These are phyloP conservation scores for Eudyptes chrysolophus DNA, from an alignment of 2,113 vertebrate genomes.

Conservation along the genomic window DNA sequence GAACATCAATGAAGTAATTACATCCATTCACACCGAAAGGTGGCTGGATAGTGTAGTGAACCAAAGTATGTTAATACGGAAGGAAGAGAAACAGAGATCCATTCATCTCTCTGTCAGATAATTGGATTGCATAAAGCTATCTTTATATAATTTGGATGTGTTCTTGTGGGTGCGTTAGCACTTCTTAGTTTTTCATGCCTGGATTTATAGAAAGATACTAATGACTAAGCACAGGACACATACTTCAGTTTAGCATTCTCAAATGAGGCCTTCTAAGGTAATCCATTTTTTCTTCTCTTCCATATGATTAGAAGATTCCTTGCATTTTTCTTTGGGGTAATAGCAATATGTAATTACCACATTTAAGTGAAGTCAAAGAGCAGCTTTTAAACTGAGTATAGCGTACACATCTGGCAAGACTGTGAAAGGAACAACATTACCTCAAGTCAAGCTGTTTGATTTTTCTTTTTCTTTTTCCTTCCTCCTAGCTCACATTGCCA, in stretches of 20 bases:
- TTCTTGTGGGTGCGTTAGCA: neutral
- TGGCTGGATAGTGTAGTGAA: neutral
- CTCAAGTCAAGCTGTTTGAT: neutral
- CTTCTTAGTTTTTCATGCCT: neutral
- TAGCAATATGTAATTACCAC: neutral
- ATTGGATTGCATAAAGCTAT: neutral
- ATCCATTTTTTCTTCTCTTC: neutral
- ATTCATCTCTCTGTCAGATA: neutral
- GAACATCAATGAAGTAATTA: slow-evolving; percentile 32
- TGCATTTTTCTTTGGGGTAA: neutral
- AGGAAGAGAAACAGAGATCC: neutral
- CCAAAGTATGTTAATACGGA: neutral
- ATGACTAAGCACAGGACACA: neutral
- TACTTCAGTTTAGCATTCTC: neutral
- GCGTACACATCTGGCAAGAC: neutral
- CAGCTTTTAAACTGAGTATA: neutral
- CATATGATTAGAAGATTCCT: neutral
- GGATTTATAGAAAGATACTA: neutral
- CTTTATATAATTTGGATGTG: neutral
- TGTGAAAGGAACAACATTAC: neutral
- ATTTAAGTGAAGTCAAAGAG: neutral
- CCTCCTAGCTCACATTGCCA: neutral
- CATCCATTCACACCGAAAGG: neutral
- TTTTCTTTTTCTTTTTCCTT: neutral
- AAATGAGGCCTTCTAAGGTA: neutral